These are phyloP conservation scores for Oxycera nigricornis DNA, from an alignment of 2,888 invertebrate genomes.

Conservation along the genomic window DNA sequence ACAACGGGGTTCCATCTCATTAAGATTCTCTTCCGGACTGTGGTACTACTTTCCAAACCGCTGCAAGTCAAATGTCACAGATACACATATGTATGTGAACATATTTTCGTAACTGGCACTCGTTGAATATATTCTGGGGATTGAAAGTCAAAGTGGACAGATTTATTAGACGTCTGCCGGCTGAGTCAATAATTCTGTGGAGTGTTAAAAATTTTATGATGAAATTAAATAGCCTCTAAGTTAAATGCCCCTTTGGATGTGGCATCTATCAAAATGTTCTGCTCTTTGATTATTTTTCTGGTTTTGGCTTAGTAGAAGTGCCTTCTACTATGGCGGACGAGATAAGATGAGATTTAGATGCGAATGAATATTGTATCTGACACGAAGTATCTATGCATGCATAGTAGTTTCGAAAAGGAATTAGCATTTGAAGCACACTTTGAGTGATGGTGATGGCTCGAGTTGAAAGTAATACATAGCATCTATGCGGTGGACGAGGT, in stretches of 20 bases:
- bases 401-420: too few species aligned
- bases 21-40: not conserved
- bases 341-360: not conserved
- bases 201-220: constrained; percentile 25
- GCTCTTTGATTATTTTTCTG: not conserved
- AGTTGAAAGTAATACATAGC: too few species aligned
- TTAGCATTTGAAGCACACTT: too few species aligned
- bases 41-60: not conserved
- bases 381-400: too few species aligned
- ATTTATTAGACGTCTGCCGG: constrained; percentile 17
- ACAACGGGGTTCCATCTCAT: not conserved
- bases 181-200: constrained; percentile 8
- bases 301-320: not conserved
- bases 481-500: too few species aligned
- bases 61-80: not conserved
- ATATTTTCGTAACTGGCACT: not conserved
- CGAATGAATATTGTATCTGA: too few species aligned
- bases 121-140: not conserved
- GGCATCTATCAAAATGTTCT: not conserved
- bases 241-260: not conserved
- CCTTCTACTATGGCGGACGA: not conserved
- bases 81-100: not conserved
- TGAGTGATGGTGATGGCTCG: too few species aligned
- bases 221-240: not conserved
- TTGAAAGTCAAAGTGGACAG: constrained; percentile 8